phyloP scores from a whole-genome alignment of 2,888 invertebrate species.

The Sphinx pinastri region DNA sequence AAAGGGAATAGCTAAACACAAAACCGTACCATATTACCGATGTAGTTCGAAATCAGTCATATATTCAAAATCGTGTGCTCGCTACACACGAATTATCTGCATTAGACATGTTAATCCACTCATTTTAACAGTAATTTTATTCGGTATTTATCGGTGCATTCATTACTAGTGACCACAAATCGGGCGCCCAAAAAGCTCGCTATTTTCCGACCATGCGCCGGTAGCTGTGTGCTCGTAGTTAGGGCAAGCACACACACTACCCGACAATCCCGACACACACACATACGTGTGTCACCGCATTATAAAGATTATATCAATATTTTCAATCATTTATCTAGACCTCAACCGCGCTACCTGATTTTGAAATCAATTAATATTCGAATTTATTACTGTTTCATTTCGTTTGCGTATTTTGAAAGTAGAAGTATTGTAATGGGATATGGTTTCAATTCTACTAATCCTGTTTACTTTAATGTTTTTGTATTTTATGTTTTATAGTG shows the following conservation, averaged over 20 bases:
- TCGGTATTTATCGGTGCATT: constrained; percentile 84
- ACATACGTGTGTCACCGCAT: constrained; percentile 13
- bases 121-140: constrained; percentile 85
- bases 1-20: constrained; percentile 33
- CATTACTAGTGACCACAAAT: constrained; percentile 82
- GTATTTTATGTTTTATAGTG: not conserved
- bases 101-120: constrained; percentile 85
- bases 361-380: constrained; percentile 20
- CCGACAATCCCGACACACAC: constrained; percentile 26
- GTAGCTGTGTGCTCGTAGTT: constrained; percentile 39
- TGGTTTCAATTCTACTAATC: not conserved
- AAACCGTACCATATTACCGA: constrained; percentile 40
- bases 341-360: constrained; percentile 21
- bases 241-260: constrained; percentile 38
- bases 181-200: constrained; percentile 81
- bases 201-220: constrained; percentile 67
- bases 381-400: constrained; percentile 11
- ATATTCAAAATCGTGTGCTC: constrained; percentile 70
- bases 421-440: not conserved
- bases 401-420: not conserved
- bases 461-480: not conserved
- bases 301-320: constrained; percentile 28
- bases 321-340: constrained; percentile 26
- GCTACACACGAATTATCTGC: constrained; percentile 80
- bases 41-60: constrained; percentile 68